phyloP scores from a whole-genome alignment of 1,140 invertebrate species.

The Drosophila paulistorum region DNA sequence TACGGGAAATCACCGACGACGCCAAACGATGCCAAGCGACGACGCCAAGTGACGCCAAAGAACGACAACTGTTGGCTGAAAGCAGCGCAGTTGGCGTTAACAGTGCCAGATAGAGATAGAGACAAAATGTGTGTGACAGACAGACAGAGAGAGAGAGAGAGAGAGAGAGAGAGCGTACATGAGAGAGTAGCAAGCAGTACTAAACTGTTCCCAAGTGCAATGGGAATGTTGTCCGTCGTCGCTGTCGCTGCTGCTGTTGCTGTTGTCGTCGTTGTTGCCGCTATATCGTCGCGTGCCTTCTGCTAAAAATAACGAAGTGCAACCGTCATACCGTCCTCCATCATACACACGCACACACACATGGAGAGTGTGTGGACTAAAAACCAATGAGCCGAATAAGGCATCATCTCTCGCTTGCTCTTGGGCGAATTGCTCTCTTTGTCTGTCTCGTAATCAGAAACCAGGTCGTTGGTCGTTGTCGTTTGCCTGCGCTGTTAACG shows the following conservation, averaged over 20 bases:
- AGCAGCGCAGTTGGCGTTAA: constrained; percentile 36
- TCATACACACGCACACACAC: background rate
- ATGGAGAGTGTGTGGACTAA: constrained; percentile 10
- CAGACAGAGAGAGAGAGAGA: background rate
- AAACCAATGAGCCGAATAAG: constrained; percentile 17
- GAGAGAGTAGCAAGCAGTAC: background rate
- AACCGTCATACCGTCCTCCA: background rate
- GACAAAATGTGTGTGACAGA: background rate
- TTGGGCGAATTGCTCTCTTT: constrained; percentile 5
- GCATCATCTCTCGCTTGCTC: constrained; percentile 8
- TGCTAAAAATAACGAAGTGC: constrained; percentile 20
- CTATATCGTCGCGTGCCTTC: constrained; percentile 13
- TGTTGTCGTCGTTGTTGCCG: no score
- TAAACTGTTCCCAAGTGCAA: constrained; percentile 13
- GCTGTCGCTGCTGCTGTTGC: background rate
- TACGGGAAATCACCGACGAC: constrained; percentile 41
- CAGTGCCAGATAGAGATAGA: background rate
- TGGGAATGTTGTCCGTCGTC: background rate
- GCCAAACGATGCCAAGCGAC: constrained; percentile 14
- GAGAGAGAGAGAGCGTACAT: background rate
- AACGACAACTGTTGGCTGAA: constrained; percentile 27
- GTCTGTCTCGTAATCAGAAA: constrained; percentile 29
- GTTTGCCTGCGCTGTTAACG: constrained; percentile 9
- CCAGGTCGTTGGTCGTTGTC: constrained; percentile 39
- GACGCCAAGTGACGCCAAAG: background rate